Evolutionary conservation across 2,888 invertebrate genomes (phyloP).

Genomic region (Amblyjoppa proteus): DNA sequence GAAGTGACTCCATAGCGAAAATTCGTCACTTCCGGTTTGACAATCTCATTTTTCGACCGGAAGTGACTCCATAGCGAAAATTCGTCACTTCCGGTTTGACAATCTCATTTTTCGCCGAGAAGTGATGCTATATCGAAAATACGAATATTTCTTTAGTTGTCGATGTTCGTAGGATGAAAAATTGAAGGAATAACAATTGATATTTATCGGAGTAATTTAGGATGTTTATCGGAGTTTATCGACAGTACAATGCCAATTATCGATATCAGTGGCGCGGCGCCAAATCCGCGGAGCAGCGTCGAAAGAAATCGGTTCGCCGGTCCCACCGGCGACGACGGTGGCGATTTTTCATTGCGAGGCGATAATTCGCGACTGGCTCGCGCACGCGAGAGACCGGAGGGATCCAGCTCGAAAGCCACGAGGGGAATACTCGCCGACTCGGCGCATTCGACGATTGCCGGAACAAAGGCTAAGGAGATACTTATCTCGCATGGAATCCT

Average conservation of each 20-base stretch:
- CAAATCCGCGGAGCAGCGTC: neutral
- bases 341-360: conserved; percentile 43
- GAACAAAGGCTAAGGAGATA: conserved; percentile 63
- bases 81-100: no score
- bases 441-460: conserved; percentile 56
- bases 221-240: neutral
- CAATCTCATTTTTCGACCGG: no score
- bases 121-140: no score
- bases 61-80: no score
- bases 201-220: neutral
- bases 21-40: no score
- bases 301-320: conserved; percentile 27
- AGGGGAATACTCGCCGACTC: conserved; percentile 55
- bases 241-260: conserved; percentile 21
- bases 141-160: no score
- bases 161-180: neutral
- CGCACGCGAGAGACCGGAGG: conserved; percentile 31
- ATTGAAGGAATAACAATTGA: neutral
- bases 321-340: neutral
- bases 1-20: no score
- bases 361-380: conserved; percentile 37
- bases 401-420: conserved; percentile 34
- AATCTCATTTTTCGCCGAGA: no score
- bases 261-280: conserved; percentile 15
- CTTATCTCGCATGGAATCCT: conserved; percentile 59